Evolutionary conservation across 2,888 invertebrate genomes (phyloP).

Genomic region (Coecobrya sp.): DNA sequence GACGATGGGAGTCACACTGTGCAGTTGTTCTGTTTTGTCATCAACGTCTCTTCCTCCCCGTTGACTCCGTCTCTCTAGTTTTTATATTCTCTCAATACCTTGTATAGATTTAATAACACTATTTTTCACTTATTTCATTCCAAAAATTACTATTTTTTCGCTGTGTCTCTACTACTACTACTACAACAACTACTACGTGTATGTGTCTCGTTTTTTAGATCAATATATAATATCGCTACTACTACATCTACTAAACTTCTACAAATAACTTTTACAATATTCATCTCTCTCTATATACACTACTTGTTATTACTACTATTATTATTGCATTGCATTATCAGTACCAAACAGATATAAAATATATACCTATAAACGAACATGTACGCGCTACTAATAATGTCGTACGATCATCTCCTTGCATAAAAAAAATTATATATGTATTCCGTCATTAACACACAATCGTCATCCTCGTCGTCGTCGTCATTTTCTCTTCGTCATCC

Average conservation of each 20-base stretch:
- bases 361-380: too few species aligned
- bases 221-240: constrained; percentile 31
- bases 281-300: too few species aligned
- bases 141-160: constrained; percentile 52
- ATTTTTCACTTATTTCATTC: constrained; percentile 80
- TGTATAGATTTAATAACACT: constrained; percentile 81
- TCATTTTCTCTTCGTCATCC: constrained; percentile 43
- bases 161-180: constrained; percentile 18
- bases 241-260: neutral
- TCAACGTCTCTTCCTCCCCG: constrained; percentile 83
- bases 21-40: constrained; percentile 83
- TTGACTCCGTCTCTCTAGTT: constrained; percentile 83
- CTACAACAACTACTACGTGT: constrained; percentile 36
- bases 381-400: constrained; percentile 26
- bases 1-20: constrained; percentile 84
- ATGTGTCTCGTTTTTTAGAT: constrained; percentile 51
- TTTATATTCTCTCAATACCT: constrained; percentile 75
- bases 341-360: neutral
- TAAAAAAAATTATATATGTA: constrained; percentile 28
- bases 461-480: constrained; percentile 50
- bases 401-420: constrained; percentile 21
- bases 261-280: constrained; percentile 39
- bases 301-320: constrained; percentile 13
- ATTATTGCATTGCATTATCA: neutral
- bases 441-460: constrained; percentile 68